phyloP scores from a whole-genome alignment of 2,113 vertebrate species.

The Girardinichthys multiradiatus region DNA sequence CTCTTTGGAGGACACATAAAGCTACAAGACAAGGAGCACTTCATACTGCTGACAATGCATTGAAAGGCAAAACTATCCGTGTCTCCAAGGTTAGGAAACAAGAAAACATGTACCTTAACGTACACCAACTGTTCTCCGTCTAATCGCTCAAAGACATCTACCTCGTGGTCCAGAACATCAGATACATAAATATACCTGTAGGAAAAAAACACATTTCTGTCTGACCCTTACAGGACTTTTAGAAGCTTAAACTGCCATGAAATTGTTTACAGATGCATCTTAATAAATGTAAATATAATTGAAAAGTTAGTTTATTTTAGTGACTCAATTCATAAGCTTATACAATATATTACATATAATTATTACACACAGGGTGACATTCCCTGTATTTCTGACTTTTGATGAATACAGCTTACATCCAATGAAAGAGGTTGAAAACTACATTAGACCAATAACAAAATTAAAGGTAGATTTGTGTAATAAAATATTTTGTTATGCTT shows the following conservation, averaged over 20 bases:
- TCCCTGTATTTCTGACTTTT: no score
- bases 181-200: slow-evolving; percentile 87
- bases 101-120: slow-evolving; percentile 80
- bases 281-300: no score
- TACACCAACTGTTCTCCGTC: slow-evolving; percentile 78
- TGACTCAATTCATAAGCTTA: no score
- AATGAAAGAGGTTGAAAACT: no score
- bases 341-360: no score
- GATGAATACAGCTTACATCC: no score
- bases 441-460: no score
- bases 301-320: no score
- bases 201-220: rapidly evolving
- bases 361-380: no score
- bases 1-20: neutral
- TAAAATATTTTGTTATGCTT: no score
- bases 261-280: neutral
- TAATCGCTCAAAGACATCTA: slow-evolving; percentile 84
- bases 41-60: neutral
- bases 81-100: neutral
- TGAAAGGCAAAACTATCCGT: neutral
- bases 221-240: neutral
- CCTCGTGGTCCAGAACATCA: slow-evolving; percentile 70
- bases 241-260: neutral
- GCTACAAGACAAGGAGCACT: neutral
- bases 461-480: no score